Conservation (phyloP, 2,888 invertebrate species). For the Napeogenes inachia region DNA sequence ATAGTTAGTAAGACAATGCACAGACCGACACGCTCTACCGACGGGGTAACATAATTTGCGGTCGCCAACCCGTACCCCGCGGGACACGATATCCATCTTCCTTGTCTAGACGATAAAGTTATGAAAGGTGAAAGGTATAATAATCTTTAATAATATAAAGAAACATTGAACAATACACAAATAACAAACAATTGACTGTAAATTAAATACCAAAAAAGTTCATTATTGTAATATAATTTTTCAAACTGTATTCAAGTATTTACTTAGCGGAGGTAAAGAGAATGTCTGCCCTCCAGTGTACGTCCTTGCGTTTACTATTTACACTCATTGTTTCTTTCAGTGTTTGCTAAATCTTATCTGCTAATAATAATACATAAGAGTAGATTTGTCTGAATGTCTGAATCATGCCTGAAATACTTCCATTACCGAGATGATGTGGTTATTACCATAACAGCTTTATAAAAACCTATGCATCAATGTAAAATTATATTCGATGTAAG, state of each 20-base stretch:
- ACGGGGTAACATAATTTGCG: slow-evolving; percentile 63
- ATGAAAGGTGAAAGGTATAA: slow-evolving; percentile 26
- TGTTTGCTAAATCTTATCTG: neutral
- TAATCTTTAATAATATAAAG: too few species aligned
- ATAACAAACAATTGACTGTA: too few species aligned
- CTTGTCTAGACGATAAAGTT: slow-evolving; percentile 56
- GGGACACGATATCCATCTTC: slow-evolving; percentile 53
- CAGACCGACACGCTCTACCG: slow-evolving; percentile 54
- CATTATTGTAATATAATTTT: neutral
- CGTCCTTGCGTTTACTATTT: slow-evolving; percentile 17
- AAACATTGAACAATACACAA: too few species aligned
- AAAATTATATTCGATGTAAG: neutral
- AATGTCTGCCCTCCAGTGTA: slow-evolving; percentile 14
- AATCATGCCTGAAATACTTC: too few species aligned
- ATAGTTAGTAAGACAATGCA: slow-evolving; percentile 39
- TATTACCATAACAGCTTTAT: neutral
- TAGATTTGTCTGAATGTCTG: neutral
- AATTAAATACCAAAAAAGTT: slow-evolving; percentile 14
- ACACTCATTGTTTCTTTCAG: slow-evolving; percentile 14
- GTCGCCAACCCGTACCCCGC: slow-evolving; percentile 59
- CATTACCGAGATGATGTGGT: neutral
- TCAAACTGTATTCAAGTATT: neutral
- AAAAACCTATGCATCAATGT: neutral
- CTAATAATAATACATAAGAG: neutral
- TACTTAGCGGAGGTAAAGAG: slow-evolving; percentile 14